Conservation (phyloP, 2,113 vertebrate species). For the Caranx melampygus region DNA sequence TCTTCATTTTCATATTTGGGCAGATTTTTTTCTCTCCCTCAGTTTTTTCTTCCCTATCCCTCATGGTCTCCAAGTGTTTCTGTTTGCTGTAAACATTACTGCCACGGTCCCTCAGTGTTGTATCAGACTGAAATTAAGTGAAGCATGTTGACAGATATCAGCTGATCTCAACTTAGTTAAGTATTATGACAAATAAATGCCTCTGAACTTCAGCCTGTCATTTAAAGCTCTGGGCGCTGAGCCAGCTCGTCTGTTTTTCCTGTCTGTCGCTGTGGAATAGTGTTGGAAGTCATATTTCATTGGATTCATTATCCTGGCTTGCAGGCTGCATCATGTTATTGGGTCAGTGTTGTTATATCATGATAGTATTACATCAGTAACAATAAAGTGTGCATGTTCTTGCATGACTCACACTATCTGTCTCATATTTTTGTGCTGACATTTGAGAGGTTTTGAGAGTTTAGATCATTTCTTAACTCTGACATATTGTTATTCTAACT, state of each 20-base stretch:
- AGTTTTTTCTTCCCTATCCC: neutral
- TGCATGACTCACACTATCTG: constrained; percentile 5
- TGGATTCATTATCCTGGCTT: constrained; percentile 35
- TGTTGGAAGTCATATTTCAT: constrained; percentile 55
- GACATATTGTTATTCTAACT: constrained; percentile 8
- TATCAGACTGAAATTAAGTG: neutral
- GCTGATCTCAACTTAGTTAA: constrained; percentile 64
- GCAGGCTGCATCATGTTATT: constrained; percentile 34
- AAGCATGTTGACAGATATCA: constrained; percentile 60
- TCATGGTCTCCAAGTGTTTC: neutral
- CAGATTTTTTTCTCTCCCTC: neutral
- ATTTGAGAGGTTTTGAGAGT: neutral
- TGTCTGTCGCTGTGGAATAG: constrained; percentile 47
- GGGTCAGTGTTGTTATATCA: constrained; percentile 43
- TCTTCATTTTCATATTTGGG: neutral
- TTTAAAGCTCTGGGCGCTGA: constrained; percentile 48
- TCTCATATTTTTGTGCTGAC: constrained; percentile 10
- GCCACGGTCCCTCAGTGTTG: constrained; percentile 9
- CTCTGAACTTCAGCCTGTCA: constrained; percentile 58
- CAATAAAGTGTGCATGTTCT: constrained; percentile 16
- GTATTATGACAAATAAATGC: constrained; percentile 62
- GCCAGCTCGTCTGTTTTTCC: constrained; percentile 59
- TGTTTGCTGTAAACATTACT: constrained; percentile 19
- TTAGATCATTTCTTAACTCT: constrained; percentile 19
- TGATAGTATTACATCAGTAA: constrained; percentile 29